Percentiles rank a stretch among this genome's conserved stretches.
These are phyloP conservation scores for Luehdorfia chinensis DNA, from an alignment of 1,140 invertebrate species.

Conservation along the genomic window DNA sequence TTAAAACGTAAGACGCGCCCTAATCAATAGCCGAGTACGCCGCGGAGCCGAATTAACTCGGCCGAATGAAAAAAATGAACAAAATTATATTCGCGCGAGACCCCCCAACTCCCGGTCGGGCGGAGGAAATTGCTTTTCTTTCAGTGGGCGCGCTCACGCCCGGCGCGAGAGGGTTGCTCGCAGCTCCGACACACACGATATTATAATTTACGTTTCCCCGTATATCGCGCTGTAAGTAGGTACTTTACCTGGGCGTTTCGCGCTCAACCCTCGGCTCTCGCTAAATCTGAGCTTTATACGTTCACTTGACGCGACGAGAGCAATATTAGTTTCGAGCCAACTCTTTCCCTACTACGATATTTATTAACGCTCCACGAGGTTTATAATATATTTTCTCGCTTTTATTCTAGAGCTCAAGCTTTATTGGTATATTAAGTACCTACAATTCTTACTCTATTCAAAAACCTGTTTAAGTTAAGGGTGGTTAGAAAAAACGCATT, in stretches of 20 bases:
- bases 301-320: constrained; percentile 73
- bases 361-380: constrained; percentile 60
- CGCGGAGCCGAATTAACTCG: constrained; percentile 74
- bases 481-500: no score
- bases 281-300: constrained; percentile 76
- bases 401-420: constrained; percentile 2
- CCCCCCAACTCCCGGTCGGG: constrained; percentile 36
- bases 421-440: constrained; percentile 4
- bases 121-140: constrained; percentile 75
- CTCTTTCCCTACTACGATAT: constrained; percentile 69
- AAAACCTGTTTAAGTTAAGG: not conserved
- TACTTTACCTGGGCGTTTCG: constrained; percentile 71
- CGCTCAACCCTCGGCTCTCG: constrained; percentile 66
- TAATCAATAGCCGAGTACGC: constrained; percentile 75
- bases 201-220: constrained; percentile 76
- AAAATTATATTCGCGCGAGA: constrained; percentile 76
- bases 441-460: not conserved
- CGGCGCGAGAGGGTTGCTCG: constrained; percentile 58
- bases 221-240: constrained; percentile 74
- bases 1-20: constrained; percentile 76
- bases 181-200: constrained; percentile 69
- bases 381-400: constrained; percentile 29
- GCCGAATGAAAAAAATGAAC: constrained; percentile 75
- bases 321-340: constrained; percentile 74
- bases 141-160: constrained; percentile 65